Evolutionary conservation across 2,888 invertebrate genomes (phyloP), one percentile per base, ranked within the genome.

Genomic region (Brachylomia viminalis): DNA sequence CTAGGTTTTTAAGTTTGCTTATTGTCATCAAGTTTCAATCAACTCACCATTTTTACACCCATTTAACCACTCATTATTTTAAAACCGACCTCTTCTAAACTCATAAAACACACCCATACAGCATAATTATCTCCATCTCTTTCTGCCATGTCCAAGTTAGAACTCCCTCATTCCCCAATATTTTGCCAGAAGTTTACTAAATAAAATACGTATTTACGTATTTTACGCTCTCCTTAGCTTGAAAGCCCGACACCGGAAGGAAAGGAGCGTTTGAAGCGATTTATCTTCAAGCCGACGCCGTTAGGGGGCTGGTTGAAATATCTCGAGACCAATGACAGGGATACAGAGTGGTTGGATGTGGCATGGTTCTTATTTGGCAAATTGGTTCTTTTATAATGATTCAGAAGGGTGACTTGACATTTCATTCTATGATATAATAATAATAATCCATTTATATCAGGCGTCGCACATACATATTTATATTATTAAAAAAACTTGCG

Each of bases 121-220:
- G 11, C 56, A 52, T 47, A 52, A 62, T 56, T 45, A 58, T 68
- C 20, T n/a, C 38, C 82, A 33, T 66, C 77, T 77, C 77, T 74
- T 11, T 82, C 82, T 33, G 15, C n/a, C 30, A 17, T 66, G 82
- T 76, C 61, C 71, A 58, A 62, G 52, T 52, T 45, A 38, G 27
- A 67, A 62, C 56, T 64, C 59, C n/a, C 79, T 70, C 67, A 49
- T 54, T 61, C 67, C 65, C 62, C 67, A 64, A 83, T 72, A 87
- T 78, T 80, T 87, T 64, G 77, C 76, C 80, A 83, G 86, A 87
- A 84, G 84, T 87, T 85, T 78, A 83, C 89, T 90, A 92, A 92
- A 93, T 93, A 93, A 93, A 92, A 90, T 90, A 89, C 87, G 88
- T 92, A 91, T 93, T 92, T 91, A 90, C 90, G 90, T 91, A 91